Percentiles rank a stretch among this genome's conserved stretches.
These are phyloP conservation scores for Polyommatus iphigenia DNA, from an alignment of 2,888 invertebrate genomes.

Conservation along the genomic window DNA sequence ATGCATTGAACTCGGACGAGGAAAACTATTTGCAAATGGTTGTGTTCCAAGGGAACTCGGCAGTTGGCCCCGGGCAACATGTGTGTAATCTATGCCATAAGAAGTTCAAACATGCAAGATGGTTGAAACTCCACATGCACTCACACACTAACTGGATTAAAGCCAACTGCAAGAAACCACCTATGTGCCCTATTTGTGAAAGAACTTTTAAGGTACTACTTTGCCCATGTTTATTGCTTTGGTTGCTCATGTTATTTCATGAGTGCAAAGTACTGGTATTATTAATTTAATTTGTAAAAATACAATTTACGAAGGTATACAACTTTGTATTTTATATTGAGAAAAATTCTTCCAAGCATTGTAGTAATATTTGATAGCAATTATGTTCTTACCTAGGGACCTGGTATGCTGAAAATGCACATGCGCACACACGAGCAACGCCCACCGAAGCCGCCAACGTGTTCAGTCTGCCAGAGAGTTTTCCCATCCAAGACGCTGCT, in stretches of 20 bases:
- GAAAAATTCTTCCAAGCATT: too few species aligned
- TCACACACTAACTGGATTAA: slow-evolving; percentile 83
- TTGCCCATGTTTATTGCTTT: not conserved
- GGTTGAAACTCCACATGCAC: slow-evolving; percentile 82
- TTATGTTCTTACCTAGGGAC: slow-evolving; percentile 62
- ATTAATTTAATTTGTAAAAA: too few species aligned
- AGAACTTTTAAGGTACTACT: slow-evolving; percentile 78
- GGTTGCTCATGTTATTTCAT: too few species aligned
- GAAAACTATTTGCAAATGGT: slow-evolving; percentile 72
- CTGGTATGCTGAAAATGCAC: slow-evolving; percentile 84
- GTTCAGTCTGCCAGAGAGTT: slow-evolving; percentile 81
- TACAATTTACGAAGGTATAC: too few species aligned
- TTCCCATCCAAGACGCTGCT: slow-evolving; percentile 81
- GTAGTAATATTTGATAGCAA: too few species aligned
- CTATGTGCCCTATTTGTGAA: slow-evolving; percentile 81
- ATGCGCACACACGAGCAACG: slow-evolving; percentile 83
- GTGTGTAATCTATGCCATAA: slow-evolving; percentile 83
- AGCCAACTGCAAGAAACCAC: slow-evolving; percentile 84
- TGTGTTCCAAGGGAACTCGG: slow-evolving; percentile 75
- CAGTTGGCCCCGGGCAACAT: slow-evolving; percentile 78
- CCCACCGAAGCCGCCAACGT: slow-evolving; percentile 80
- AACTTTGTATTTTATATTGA: too few species aligned
- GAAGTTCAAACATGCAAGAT: slow-evolving; percentile 82
- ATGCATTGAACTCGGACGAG: slow-evolving; percentile 65
- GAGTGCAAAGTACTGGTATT: too few species aligned